Evolutionary conservation across 2,888 invertebrate genomes (phyloP), one percentile per base, ranked within the genome.

Genomic region (Andrena trimmerana): DNA sequence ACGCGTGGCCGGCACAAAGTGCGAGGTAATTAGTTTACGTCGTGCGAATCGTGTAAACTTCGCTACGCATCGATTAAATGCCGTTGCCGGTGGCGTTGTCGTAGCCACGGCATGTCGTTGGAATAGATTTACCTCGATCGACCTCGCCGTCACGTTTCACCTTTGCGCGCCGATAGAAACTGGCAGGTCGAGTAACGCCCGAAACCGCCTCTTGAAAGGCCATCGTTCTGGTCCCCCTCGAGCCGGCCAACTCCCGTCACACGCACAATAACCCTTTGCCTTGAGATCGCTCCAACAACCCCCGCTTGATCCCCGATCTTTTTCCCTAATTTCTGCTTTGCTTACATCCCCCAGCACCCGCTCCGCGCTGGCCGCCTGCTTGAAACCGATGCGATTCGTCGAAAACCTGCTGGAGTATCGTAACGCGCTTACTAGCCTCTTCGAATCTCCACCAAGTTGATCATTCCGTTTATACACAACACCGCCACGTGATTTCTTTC

Each of bases 11-110:
- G 87, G 84, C 85, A 89, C 84, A 88, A 89, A 90, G 88, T 89
- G 90, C 89, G 86, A 86, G 87, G 90, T 90, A 90, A 92, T 92
- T 91, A 91, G 91, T 90, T 92, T 90, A 91, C 90, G 86, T 90
- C 87, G 90, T 84, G 89, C 85, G 86, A 86, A 79, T 86, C 86
- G 84, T 83, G 88, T 84, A 84, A 90, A 90, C 86, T 80, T 86
- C 71, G 71, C 66, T 76, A 77, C 74, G 81, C 84, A 78, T 86
- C 87, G 84, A 86, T 86, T 86, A 86, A 86, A 86, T 63, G 87
- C 81, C 80, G 78, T 66, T 73, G 80, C 71, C 59, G 79, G 66
- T 78, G 73, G 69, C 63, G 84, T 63, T 81, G 75, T 72, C 78
- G 81, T 57, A n/a, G 71, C 67, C 80, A 59, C 66, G 78, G 42